Evolutionary conservation across 1,140 invertebrate genomes (phyloP).

Genomic region (Belonocnema kinseyi): DNA sequence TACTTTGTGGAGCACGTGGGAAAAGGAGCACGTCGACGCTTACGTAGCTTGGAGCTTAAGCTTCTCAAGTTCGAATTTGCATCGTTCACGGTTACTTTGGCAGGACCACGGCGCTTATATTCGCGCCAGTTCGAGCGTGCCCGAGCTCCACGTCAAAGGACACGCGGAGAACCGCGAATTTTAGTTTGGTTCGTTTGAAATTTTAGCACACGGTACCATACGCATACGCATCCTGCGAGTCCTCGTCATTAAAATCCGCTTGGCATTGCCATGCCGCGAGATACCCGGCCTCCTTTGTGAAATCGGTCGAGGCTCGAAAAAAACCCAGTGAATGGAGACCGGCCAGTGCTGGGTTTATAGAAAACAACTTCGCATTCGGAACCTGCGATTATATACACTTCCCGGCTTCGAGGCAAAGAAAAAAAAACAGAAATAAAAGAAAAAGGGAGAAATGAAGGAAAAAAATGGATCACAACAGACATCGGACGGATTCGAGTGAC

Average conservation of each 20-base stretch:
- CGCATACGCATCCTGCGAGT: neutral
- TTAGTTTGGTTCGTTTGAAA: conserved; percentile 37
- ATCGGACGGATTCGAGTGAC: conserved; percentile 8
- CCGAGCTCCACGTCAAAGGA: conserved; percentile 38
- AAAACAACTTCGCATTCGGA: conserved; percentile 28
- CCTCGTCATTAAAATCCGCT: conserved; percentile 39
- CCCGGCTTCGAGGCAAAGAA: conserved; percentile 10
- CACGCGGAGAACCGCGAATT: conserved; percentile 33
- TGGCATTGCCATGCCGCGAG: conserved; percentile 23
- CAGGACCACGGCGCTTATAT: conserved; percentile 30
- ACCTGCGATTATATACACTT: conserved; percentile 27
- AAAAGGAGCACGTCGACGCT: conserved; percentile 33
- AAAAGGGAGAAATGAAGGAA: conserved; percentile 5
- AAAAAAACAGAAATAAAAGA: neutral
- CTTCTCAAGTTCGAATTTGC: conserved; percentile 46
- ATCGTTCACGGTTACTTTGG: conserved; percentile 46
- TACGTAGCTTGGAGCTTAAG: conserved; percentile 35
- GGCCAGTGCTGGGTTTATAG: conserved; percentile 20
- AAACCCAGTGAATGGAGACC: conserved; percentile 17
- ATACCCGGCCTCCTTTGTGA: conserved; percentile 32
- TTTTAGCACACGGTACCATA: neutral
- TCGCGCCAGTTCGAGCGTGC: conserved; percentile 40
- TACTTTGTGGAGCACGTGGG: conserved; percentile 18
- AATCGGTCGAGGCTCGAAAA: conserved; percentile 37
- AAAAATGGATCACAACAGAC: conserved; percentile 24